A percentile compares a stretch with the other conserved stretches of the same genome.
Conservation (phyloP, 2,797 vertebrate genomes). For the Hippoglossus hippoglossus region DNA sequence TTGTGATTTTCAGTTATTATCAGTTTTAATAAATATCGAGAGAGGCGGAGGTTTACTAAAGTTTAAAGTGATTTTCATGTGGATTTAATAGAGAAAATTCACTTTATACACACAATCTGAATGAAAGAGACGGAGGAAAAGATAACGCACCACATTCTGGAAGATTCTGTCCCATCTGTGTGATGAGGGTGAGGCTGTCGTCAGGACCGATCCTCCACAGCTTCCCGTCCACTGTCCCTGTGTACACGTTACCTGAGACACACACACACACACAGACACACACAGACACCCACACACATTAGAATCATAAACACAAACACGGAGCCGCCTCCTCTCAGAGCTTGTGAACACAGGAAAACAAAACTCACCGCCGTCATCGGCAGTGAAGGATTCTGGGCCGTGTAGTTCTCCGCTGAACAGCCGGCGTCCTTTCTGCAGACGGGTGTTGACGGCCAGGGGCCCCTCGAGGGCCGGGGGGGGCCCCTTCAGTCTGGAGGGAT, state of each 20-base stretch:
- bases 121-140: background rate
- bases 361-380: slow-evolving; percentile 74
- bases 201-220: slow-evolving; percentile 80
- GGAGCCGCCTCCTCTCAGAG: too few species aligned
- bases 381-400: slow-evolving; percentile 81
- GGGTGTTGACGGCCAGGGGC: slow-evolving; percentile 77
- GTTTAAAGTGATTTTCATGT: too few species aligned
- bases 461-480: slow-evolving; percentile 78
- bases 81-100: too few species aligned
- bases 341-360: too few species aligned
- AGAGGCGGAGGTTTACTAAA: too few species aligned
- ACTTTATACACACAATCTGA: background rate
- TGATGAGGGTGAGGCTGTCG: slow-evolving; percentile 79
- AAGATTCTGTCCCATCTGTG: slow-evolving; percentile 82
- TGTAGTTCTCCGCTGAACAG: slow-evolving; percentile 79
- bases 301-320: background rate
- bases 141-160: slow-evolving; percentile 78
- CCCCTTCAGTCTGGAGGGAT: slow-evolving; percentile 73
- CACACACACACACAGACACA: slow-evolving; percentile 21
- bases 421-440: slow-evolving; percentile 76
- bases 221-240: slow-evolving; percentile 84
- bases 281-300: background rate
- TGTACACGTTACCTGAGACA: slow-evolving; percentile 81
- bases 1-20: too few species aligned
- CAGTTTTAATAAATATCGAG: too few species aligned